Evolutionary conservation across 2,113 vertebrate genomes (phyloP), one percentile per base, ranked within the genome.

Genomic region (Sylvietta virens): DNA sequence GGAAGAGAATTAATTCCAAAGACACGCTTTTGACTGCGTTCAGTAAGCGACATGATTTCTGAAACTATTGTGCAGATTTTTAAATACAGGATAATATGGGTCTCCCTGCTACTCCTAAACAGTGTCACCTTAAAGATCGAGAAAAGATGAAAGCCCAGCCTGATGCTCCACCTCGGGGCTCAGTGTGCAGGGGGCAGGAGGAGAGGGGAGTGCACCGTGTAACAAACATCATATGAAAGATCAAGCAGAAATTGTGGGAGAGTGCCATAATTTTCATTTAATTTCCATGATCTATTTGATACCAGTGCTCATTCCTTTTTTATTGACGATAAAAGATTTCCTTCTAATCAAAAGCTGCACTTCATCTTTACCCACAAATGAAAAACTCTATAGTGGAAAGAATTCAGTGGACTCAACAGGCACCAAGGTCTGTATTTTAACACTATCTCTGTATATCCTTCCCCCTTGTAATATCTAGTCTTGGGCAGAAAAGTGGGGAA

Each of bases 291-390:
- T 92, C 89, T 71, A 42, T 94, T 96, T 94, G 87, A 97, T 97
- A 87, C 81, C 84, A 53, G 80, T 26, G 53, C 82, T 97, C 82
- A 60, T 76, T 88, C 73, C 61, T 53, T 86, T 94, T 92, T 82
- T 87, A 78, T 93, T 94, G 95, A 95, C 94, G 80, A 67, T 82
- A 90, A 97, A 97, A 97, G 81, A 96, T 96, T 89, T 73, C 66
- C 66, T 82, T 94, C 93, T 97, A 94, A 96, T 97, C 92, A 97
- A 97, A 98, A 96, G 88, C 94, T 87, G 73, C 44, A 44, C 92
- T 95, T 96, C 88, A 86, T 84, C 97, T 93, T 92, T 81, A 88
- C 70, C 89, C 94, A 90, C 94, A 95, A 90, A 88, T 91, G 89
- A 95, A 96, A 96, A 94, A 95, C 92, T 93, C 86, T 58, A 54